phyloP scores from a whole-genome alignment of 2,113 vertebrate genomes.

The Anseranas semipalmata region DNA sequence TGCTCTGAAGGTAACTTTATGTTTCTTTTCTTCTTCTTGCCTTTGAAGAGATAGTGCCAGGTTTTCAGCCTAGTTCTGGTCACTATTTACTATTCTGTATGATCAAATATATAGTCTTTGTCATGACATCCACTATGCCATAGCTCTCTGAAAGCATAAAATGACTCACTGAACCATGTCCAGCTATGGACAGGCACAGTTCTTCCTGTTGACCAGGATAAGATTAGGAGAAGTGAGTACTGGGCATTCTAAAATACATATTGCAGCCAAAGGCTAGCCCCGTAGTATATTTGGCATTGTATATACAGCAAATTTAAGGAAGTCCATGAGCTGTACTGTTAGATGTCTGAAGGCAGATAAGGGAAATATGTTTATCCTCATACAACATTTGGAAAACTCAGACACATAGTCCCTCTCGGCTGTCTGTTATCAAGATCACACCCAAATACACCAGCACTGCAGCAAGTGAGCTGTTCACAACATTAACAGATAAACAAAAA shows the following conservation, averaged over 20 bases:
- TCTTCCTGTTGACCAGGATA: not conserved
- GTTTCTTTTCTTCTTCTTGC: conserved; percentile 35
- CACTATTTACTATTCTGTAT: conserved; percentile 18
- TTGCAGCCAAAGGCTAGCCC: not conserved
- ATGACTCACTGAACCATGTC: not conserved
- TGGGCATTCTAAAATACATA: not conserved
- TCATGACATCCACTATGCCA: not conserved
- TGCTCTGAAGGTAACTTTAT: conserved; percentile 19
- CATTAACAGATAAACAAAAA: not conserved
- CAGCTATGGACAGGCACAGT: not conserved
- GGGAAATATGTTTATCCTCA: not conserved
- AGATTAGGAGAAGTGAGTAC: not conserved
- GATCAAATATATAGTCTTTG: not conserved
- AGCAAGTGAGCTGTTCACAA: accelerated
- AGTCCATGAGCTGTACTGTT: not conserved
- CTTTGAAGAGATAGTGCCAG: conserved; percentile 14
- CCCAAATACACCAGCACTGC: not conserved
- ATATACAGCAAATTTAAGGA: not conserved
- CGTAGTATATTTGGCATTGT: not conserved
- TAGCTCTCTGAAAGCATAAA: not conserved
- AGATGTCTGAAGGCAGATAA: not conserved
- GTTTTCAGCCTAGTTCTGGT: conserved; percentile 7
- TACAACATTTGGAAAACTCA: not conserved
- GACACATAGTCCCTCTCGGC: accelerated
- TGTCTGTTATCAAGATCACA: not conserved